These are phyloP conservation scores for Entosphenus tridentatus DNA, from an alignment of 2,113 vertebrate genomes.

Conservation along the genomic window DNA sequence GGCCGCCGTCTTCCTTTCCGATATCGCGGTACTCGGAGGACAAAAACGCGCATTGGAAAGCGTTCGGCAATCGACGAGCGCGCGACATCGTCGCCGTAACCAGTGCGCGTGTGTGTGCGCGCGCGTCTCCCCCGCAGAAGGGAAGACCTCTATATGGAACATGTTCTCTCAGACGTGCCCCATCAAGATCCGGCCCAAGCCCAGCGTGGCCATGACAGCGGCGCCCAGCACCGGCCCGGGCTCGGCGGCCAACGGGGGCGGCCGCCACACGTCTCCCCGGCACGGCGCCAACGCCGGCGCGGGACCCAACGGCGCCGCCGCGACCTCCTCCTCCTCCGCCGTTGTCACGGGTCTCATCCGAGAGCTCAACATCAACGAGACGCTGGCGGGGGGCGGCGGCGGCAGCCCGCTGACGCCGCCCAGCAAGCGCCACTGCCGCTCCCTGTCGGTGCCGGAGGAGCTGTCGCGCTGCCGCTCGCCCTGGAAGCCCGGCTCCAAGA, in stretches of 20 bases:
- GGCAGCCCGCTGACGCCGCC: slow-evolving; percentile 29
- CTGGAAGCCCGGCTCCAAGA: slow-evolving; percentile 48
- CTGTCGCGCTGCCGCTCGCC: slow-evolving; percentile 42
- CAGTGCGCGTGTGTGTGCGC: not conserved
- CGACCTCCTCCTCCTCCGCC: not conserved
- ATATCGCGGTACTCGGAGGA: too few relatives aligned
- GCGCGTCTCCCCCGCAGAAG: not conserved
- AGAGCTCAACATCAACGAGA: slow-evolving; percentile 20
- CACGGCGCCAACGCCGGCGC: too few relatives aligned
- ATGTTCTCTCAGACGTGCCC: slow-evolving; percentile 4
- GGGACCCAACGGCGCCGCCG: too few relatives aligned
- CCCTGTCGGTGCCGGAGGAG: slow-evolving; percentile 52
- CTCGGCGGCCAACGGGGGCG: too few relatives aligned
- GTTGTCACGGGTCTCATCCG: slow-evolving; percentile 21
- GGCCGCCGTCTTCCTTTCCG: too few relatives aligned
- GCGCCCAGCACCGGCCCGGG: too few relatives aligned
- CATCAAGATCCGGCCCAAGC: slow-evolving; percentile 5
- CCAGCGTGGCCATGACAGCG: not conserved
- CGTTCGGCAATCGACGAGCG: too few relatives aligned
- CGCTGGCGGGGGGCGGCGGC: slow-evolving; percentile 7
- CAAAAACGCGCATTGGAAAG: too few relatives aligned
- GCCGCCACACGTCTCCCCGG: too few relatives aligned
- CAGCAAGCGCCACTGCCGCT: slow-evolving; percentile 49
- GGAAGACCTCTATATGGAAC: not conserved
- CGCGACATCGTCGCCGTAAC: too few relatives aligned